phyloP scores from a whole-genome alignment of 2,888 invertebrate genomes.

The Meandrusa payeni region DNA sequence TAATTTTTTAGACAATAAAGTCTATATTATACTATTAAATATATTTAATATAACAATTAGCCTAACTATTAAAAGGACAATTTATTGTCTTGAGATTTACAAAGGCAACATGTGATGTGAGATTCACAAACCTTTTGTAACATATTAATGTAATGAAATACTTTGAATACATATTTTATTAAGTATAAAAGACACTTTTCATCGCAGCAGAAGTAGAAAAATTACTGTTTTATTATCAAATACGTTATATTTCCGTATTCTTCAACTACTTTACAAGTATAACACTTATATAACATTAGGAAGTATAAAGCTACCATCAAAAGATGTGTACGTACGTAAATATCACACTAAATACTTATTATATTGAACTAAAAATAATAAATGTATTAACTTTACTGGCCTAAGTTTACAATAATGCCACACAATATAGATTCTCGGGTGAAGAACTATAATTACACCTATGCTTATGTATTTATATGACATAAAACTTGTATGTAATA shows the following conservation, averaged over 20 bases:
- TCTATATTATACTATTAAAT: no score
- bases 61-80: neutral
- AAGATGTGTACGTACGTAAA: slow-evolving; percentile 14
- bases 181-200: no score
- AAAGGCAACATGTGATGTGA: no score
- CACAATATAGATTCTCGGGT: slow-evolving; percentile 19
- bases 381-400: slow-evolving; percentile 52
- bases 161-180: no score
- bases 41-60: neutral
- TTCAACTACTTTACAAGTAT: no score
- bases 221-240: no score
- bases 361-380: slow-evolving; percentile 34
- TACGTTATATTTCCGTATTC: no score
- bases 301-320: slow-evolving; percentile 16
- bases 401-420: slow-evolving; percentile 51
- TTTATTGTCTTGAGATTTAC: neutral
- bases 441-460: no score
- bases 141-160: no score
- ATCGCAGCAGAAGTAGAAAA: no score
- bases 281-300: slow-evolving; percentile 22
- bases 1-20: neutral
- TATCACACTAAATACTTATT: slow-evolving; percentile 22
- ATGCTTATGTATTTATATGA: slow-evolving; percentile 1
- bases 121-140: no score
- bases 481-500: no score